These are phyloP conservation scores for Melanotaenia duboulayi DNA, from an alignment of 2,113 vertebrate genomes.

Conservation along the genomic window DNA sequence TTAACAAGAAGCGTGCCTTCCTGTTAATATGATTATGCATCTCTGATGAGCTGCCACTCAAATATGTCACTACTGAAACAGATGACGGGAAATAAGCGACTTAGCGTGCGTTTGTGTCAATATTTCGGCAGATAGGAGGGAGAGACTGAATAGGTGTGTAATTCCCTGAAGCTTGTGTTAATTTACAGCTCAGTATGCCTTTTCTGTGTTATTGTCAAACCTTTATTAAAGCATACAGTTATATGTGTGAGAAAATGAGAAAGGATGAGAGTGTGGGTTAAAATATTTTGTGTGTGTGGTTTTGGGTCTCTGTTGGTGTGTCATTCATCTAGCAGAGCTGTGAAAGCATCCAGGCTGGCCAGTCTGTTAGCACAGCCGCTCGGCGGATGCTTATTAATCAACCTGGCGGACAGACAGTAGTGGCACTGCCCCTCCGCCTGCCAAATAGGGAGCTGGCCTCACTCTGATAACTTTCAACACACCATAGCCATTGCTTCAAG, in stretches of 20 bases:
- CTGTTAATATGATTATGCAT: constrained; percentile 36
- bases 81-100: constrained; percentile 11
- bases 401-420: constrained; percentile 67
- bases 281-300: constrained; percentile 11
- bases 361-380: constrained; percentile 58
- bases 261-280: constrained; percentile 16
- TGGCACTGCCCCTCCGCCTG: constrained; percentile 67
- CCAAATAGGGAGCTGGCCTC: constrained; percentile 76
- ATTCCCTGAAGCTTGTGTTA: constrained; percentile 33
- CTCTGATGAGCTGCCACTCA: constrained; percentile 60
- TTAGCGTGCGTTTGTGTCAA: not conserved
- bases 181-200: constrained; percentile 19
- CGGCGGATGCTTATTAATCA: constrained; percentile 73
- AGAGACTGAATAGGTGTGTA: not conserved
- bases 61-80: not conserved
- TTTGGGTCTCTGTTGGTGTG: constrained; percentile 24
- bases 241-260: not conserved
- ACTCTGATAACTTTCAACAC: constrained; percentile 73
- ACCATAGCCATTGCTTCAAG: constrained; percentile 52
- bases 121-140: not conserved
- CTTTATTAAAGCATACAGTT: constrained; percentile 2
- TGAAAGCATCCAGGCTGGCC: constrained; percentile 49
- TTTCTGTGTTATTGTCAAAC: constrained; percentile 38
- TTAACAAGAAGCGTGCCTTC: constrained; percentile 36
- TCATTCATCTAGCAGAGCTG: constrained; percentile 57